Evolutionary conservation across 2,797 vertebrate genomes (phyloP), one percentile per base, ranked within the genome.

Genomic region (Buceros bicornis): DNA sequence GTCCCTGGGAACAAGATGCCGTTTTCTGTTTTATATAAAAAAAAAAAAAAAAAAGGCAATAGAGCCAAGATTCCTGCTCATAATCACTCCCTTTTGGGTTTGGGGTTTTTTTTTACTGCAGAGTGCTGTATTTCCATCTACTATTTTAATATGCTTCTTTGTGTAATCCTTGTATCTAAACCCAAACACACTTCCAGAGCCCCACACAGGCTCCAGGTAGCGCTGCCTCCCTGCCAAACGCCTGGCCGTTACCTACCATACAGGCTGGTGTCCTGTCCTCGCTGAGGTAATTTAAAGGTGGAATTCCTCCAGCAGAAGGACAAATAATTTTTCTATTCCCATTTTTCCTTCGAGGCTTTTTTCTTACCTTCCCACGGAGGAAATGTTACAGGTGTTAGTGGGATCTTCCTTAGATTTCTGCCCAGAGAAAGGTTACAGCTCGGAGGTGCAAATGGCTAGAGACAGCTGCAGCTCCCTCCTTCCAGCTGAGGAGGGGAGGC

Each of bases 11-110:
- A 95, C 84, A 87, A 76, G 81, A 73, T 89, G 88, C 89, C 16
- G 17, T 65, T 94, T 92, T 93, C 87, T 91, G 64, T 4, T 92
- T 92, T 67, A 11, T 66, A 53, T 24, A 3, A 7, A 29, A 48
- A 69, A 57, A 47, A 54, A 29, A 26, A 78, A 74, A 85, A 58
- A 43, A 14, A 11, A 61, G 76, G 48, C 16, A n/a, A 29, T 31
- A 71, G 86, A 95, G 94, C 93, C 97, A 97, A 95, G 74, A 95
- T 95, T 95, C 93, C 89, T 82, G 60, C 51, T 91, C 76, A 71
- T 90, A 94, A 96, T 96, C 88, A 74, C 92, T 97, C 90, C 74
- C 31, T 89, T 94, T 91, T 20, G 3, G 11, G 22, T 54, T 51
- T 40, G 6, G 26, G 54, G 29, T 29, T 72, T 56, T 65, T 65